Evolutionary conservation across 1,140 invertebrate species (phyloP), one percentile per base, ranked within the genome.

Genomic region (Drosophila nebulosa): DNA sequence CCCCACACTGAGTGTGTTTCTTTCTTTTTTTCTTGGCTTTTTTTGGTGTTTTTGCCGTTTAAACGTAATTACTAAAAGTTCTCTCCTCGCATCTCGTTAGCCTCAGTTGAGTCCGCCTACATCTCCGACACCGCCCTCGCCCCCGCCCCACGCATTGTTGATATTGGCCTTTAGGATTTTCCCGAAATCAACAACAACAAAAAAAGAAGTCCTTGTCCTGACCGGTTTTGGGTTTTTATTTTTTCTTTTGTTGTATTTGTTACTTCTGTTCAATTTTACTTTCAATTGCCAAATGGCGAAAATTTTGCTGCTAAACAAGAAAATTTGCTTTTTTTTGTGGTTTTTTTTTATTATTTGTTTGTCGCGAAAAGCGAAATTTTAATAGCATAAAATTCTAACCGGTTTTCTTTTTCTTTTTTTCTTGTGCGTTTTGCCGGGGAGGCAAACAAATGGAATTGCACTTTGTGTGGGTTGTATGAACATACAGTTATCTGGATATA

Each of bases 351-450:
- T 42, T 42, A 5, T 42, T 42, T 7, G 24, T 57, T n/a, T 77
- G 65, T 77, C 74, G 26, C 75, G 59, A 76, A 76, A 86, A 84
- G 74, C 81, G 83, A 86, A 86, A 86, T 78, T 86, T 81, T 57
- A 64, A 84, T 64, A 70, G 69, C 64, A 66, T 67, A 57, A 74
- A 64, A 74, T 88, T 85, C 83, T 85, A 66, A 85, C 83, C 81
- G 78, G 81, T 86, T 85, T 86, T 58, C 39, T 46, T 86, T 85
- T 86, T 58, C 39, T 46, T 46, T 16, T 46, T 46, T 46, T 3
- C 70, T 53, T 42, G 46, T 18, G n/a, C 4, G 5, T 73, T 50
- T 52, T 72, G 30, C 24, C n/a, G n/a, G 12, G 18, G 14, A 42
- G 9, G 35, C 36, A 64, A 64, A 55, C 53, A 22, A n/a, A n/a